These are phyloP conservation scores for Scarus forsteni DNA, from an alignment of 2,797 vertebrate species.

Conservation along the genomic window DNA sequence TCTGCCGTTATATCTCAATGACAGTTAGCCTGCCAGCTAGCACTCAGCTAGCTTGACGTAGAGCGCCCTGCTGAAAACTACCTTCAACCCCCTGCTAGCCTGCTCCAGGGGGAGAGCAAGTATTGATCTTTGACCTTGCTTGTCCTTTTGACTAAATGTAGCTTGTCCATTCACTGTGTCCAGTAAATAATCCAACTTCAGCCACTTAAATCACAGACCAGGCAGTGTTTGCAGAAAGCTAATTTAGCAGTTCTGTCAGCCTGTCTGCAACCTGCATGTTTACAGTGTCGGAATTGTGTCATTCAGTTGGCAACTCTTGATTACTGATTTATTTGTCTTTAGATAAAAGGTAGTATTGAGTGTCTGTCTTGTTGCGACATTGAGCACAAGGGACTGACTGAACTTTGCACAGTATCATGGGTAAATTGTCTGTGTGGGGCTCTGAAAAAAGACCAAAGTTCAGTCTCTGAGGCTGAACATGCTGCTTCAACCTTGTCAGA, in stretches of 20 bases:
- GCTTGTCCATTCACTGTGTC: background rate
- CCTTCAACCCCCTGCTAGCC: constrained; percentile 7
- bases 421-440: constrained; percentile 18
- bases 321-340: background rate
- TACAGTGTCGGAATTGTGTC: background rate
- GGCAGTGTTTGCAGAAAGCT: background rate
- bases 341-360: too few relatives aligned
- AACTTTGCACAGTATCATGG: constrained; percentile 58
- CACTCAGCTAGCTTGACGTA: constrained; percentile 11
- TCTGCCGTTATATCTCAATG: constrained; percentile 8
- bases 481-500: background rate
- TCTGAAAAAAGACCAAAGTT: constrained; percentile 59
- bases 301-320: background rate
- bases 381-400: background rate
- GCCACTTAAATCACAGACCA: too few relatives aligned
- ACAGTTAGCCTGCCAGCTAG: constrained; percentile 25
- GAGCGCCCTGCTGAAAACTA: constrained; percentile 1
- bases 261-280: background rate
- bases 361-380: background rate
- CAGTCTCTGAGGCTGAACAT: constrained; percentile 7
- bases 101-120: constrained; percentile 7
- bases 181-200: too few relatives aligned
- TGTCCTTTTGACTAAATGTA: constrained; percentile 7
- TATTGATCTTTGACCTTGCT: constrained; percentile 48
- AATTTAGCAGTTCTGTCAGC: background rate